Evolutionary conservation across 2,888 invertebrate genomes (phyloP).

Genomic region (Notocelia uddmanniana): DNA sequence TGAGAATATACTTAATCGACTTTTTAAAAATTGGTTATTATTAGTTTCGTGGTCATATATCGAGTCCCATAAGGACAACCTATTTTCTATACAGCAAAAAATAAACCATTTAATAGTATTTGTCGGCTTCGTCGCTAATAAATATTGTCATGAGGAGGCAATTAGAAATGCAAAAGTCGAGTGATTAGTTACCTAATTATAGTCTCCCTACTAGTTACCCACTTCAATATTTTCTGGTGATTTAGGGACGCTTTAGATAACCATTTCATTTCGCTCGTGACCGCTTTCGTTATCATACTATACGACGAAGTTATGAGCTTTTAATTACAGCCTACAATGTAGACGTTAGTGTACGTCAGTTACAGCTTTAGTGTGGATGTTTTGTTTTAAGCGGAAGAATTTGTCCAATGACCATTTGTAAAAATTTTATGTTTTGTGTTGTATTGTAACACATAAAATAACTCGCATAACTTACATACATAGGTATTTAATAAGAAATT

Average conservation of each 20-base stretch:
- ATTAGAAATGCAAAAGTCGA: not conserved
- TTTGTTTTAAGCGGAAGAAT: not conserved
- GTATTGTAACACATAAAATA: too few species aligned
- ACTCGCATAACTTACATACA: too few species aligned
- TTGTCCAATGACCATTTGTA: not conserved
- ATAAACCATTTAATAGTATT: too few species aligned
- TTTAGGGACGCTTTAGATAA: slow-evolving; percentile 41
- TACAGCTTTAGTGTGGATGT: not conserved
- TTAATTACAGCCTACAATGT: slow-evolving; percentile 38
- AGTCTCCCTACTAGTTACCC: not conserved
- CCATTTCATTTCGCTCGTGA: slow-evolving; percentile 32
- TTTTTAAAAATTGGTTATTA: too few species aligned
- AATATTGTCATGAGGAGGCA: not conserved
- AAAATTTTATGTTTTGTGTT: too few species aligned
- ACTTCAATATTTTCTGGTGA: slow-evolving; percentile 23
- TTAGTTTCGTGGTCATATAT: not conserved
- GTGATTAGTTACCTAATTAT: not conserved
- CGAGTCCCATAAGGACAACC: not conserved
- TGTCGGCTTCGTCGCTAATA: too few species aligned
- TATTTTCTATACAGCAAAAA: not conserved
- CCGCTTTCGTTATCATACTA: slow-evolving; percentile 38
- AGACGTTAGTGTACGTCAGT: slow-evolving; percentile 14
- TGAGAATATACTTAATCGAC: too few species aligned
- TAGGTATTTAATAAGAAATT: too few species aligned
- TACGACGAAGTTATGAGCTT: slow-evolving; percentile 38